Evolutionary conservation across 2,888 invertebrate genomes (phyloP), one percentile per base, ranked within the genome.

Genomic region (Rhingia campestris): DNA sequence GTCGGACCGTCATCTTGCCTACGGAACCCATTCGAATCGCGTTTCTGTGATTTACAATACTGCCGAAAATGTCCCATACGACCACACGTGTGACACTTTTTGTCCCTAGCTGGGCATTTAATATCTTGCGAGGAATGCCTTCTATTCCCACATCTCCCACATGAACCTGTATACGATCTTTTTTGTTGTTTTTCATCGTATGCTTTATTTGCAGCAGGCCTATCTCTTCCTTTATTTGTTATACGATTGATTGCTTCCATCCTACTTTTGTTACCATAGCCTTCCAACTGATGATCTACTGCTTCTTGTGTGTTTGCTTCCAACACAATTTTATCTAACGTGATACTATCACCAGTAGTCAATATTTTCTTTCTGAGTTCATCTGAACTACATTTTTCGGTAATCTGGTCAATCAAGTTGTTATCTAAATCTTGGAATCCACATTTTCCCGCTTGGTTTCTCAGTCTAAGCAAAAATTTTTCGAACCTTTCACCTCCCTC

Each of bases 401-500:
- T 43, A 22, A 75, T 70, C 63, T 39, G 86, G 58, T 82, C 87
- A 53, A 86, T 87, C 56, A 86, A 39, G 32, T 67, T 66, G 14
- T 66, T 56, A n/a, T 74, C 43, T 12, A 45, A 2, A 12, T 49
- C 58, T n/a, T 66, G 6, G 32, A 75, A 75, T 4, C 49, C 58
- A 6, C 67, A 75, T 41, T 67, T 75, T n/a, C 2, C 14, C 12
- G 58, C 30, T 70, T 64, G 43, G 32, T 39, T 82, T 82, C 86
- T 86, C 6, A 88, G 53, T 49, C 87, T 63, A 5, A 87, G 54
- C 6, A 88, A 33, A 63, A 88, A 89, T 53, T 88, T 89, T 58
- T 88, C 87, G 64, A 89, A 88, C 47, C 87, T 88, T 43, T 89
- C 88, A 0, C 53, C 81, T 30, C 51, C 58, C 87, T 88, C 87